Evolutionary conservation across 1,140 invertebrate species (phyloP).

Genomic region (Drosophila chauvacae): DNA sequence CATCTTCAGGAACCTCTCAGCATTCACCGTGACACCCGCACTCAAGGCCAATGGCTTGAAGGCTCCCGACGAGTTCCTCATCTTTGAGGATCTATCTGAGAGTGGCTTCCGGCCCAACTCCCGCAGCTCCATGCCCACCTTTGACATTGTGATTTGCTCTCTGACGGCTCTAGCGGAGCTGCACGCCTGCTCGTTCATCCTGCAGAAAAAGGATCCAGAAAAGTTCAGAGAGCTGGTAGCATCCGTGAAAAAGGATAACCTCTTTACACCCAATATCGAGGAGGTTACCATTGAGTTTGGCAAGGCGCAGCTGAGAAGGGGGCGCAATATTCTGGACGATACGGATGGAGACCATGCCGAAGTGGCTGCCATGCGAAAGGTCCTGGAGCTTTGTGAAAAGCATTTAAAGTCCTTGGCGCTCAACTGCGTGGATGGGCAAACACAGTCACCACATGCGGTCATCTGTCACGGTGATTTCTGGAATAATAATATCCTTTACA

Average conservation of each 20-base stretch:
- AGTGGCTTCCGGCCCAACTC: slow-evolving; percentile 35
- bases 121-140: slow-evolving; percentile 53
- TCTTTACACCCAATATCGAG: slow-evolving; percentile 55
- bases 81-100: slow-evolving; percentile 58
- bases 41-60: slow-evolving; percentile 33
- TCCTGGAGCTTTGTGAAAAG: slow-evolving; percentile 43
- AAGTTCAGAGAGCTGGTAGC: slow-evolving; percentile 34
- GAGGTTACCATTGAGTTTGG: slow-evolving; percentile 64
- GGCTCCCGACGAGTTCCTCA: slow-evolving; percentile 55
- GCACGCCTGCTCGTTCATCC: slow-evolving; percentile 60
- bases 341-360: neutral
- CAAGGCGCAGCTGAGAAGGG: slow-evolving; percentile 49
- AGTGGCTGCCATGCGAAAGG: slow-evolving; percentile 15
- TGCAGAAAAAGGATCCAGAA: slow-evolving; percentile 42
- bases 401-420: slow-evolving; percentile 53
- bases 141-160: slow-evolving; percentile 49
- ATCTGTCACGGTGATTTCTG: slow-evolving; percentile 74
- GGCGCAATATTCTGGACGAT: slow-evolving; percentile 32
- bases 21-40: slow-evolving; percentile 41
- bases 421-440: slow-evolving; percentile 46
- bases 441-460: slow-evolving; percentile 49
- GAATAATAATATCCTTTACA: slow-evolving; percentile 71
- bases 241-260: slow-evolving; percentile 51
- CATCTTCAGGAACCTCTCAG: slow-evolving; percentile 33
- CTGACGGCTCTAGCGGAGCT: slow-evolving; percentile 58